Evolutionary conservation across 2,797 vertebrate species (phyloP), one percentile per base, ranked within the genome.

Genomic region (Parotocinclus haroldoi): DNA sequence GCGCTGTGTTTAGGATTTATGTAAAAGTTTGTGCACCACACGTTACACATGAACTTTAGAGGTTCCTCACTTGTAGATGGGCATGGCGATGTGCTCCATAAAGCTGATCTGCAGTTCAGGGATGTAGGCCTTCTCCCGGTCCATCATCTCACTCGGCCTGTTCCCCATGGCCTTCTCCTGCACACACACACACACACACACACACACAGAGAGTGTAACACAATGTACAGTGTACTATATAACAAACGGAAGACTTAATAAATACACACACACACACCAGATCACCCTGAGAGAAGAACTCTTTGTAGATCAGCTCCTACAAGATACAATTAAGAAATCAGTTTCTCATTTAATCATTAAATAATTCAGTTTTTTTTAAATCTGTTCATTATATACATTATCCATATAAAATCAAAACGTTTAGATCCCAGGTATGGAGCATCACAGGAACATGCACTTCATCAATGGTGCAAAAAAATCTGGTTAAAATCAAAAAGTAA

Each of bases 121-220:
- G 85, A 99, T 98, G 85, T 96, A 99, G 1, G 96, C 96, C 66
- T 99, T 99, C 80, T 99, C 96, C 39, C 96, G 85, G 84, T 99
- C 96, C 96, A 99, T 99, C 96, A 99, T 99, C 89, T 98, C 96
- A 82, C 94, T 94, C 0, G 96, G 96, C 40, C 96, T 86, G 87
- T 98, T 99, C 17, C 96, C 96, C 96, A 99, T 98, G 82, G 95
- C 96, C 81, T 99, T 99, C 85, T 99, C 96, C 96, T 98, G 70
- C 14, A 67, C 52, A 69, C 63, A 78, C 75, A 77, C 61, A 82
- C 46, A 56, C 42, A 69, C 58, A 58, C 39, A 68, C 56, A 58
- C 66, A 55, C 61, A 60, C 54, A 71, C 60, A 37, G 39, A 40
- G 37, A 40, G 39, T 58, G 38, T 59, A 39, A 58, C 64, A 52